Percentiles rank a stretch among this genome's conserved stretches.
These are phyloP conservation scores for Trogon melanurus DNA, from an alignment of 2,113 vertebrate genomes.

Conservation along the genomic window DNA sequence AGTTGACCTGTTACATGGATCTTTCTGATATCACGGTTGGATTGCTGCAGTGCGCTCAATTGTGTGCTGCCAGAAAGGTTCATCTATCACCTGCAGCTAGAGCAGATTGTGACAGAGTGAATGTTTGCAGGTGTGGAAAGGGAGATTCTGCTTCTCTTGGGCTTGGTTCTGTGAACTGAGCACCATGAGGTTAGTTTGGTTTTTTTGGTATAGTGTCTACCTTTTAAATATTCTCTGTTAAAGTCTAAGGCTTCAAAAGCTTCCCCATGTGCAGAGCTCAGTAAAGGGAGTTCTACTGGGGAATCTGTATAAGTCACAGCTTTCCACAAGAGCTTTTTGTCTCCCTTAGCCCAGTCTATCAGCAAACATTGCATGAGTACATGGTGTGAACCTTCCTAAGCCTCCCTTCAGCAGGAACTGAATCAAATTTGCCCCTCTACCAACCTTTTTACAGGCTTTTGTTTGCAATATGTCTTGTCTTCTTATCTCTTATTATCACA, in stretches of 20 bases:
- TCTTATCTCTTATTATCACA: neutral
- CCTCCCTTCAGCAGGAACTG: neutral
- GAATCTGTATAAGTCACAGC: neutral
- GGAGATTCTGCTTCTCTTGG: neutral
- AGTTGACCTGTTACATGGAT: slow-evolving; percentile 5
- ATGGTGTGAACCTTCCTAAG: neutral
- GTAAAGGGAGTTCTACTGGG: neutral
- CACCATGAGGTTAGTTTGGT: neutral
- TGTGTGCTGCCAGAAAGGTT: slow-evolving; percentile 24
- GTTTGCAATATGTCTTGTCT: neutral
- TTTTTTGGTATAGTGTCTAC: neutral
- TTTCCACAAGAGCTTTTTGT: neutral
- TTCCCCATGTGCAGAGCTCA: neutral
- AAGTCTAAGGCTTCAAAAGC: neutral
- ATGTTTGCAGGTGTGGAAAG: neutral
- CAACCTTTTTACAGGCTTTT: neutral
- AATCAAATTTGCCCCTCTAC: neutral
- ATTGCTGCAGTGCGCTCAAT: neutral
- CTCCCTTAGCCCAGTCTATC: neutral
- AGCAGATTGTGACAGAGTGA: neutral
- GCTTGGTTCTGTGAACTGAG: neutral
- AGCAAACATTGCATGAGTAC: neutral
- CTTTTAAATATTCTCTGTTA: neutral
- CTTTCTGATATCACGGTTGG: neutral
- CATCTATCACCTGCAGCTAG: slow-evolving; percentile 19